Base-by-base conservation (phyloP, 2,797 vertebrate species). In the Enteromius anoplus region DNA sequence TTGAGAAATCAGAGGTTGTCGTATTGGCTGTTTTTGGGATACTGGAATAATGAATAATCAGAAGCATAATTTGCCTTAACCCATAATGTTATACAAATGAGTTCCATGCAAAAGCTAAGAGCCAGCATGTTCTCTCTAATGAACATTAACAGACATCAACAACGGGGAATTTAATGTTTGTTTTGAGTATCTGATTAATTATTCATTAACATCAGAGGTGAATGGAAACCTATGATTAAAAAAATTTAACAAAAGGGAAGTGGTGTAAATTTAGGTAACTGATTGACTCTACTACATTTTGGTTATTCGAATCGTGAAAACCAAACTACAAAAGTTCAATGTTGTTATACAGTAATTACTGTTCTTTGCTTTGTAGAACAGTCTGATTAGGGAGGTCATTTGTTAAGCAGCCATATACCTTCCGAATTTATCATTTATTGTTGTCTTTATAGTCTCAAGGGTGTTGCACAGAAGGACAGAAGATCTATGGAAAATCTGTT, bases 21-120 rank as follows among this genome's bases (percentile, higher is more conserved):
- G 80, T 77, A 88, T 83, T 90, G 84, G 86, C 29, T 69, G 11
- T 84, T 85, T 88, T 89, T 86, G 90, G 86, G 9, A 26, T 66
- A 71, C 75, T 80, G 42, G 78, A 88, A 86, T 89, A 92, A 92
- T 91, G 86, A 91, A 90, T 88, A 90, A 82, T 91, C 85, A 88
- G 89, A 79, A 79, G 75, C 82, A 87, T 89, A 84, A 91, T 92
- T 92, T 89, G 75, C 69, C 89, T 89, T 91, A 84, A 84, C 75
- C 80, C 69, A 68, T 53, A 1, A 49, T 81, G 72, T 62, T 76
- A 45, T 21, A 75, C 77, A 84, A 80, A 84, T 58, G 21, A 75
- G 49, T 65, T 66, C 23, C 21, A 47, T 49, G 71, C 29, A 69
- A 51, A 72, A 66, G 32, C 60, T 58, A 69, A 84, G 37, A 66